phyloP scores from a whole-genome alignment of 2,797 vertebrate genomes.

The Acanthiza pusilla region DNA sequence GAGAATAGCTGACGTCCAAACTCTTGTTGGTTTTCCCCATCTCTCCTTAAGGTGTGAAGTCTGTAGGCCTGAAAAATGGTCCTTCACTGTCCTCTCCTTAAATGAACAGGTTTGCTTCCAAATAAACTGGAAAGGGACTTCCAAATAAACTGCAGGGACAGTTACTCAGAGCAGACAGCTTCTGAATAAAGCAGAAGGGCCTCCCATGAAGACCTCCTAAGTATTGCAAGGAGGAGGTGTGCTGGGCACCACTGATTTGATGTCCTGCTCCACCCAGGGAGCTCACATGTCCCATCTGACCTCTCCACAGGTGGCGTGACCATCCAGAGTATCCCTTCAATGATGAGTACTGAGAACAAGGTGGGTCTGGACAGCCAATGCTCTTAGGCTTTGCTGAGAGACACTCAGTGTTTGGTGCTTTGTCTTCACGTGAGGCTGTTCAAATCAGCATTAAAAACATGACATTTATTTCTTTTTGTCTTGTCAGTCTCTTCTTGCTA shows the following conservation, averaged over 20 bases:
- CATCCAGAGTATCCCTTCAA: constrained; percentile 81
- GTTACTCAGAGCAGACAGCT: neutral
- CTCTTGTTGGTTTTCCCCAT: neutral
- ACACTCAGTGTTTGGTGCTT: neutral
- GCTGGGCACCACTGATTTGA: neutral
- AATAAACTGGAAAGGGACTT: neutral
- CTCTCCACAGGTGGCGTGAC: constrained; percentile 75
- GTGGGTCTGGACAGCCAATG: neutral
- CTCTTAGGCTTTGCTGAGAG: neutral
- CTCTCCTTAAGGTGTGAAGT: neutral
- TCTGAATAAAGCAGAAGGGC: neutral
- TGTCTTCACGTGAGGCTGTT: neutral
- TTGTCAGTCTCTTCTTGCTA: neutral
- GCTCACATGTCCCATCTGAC: neutral
- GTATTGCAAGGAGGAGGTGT: neutral
- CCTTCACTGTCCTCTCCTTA: neutral
- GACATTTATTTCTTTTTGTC: neutral
- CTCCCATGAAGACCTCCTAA: neutral
- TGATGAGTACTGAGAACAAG: constrained; percentile 73
- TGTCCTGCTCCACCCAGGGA: neutral
- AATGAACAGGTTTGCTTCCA: neutral
- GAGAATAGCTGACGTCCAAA: neutral
- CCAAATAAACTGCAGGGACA: neutral
- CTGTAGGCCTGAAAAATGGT: neutral
- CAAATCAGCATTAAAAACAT: constrained; percentile 51